phyloP scores from a whole-genome alignment of 1,140 invertebrate genomes.

The Vanessa tameamea region DNA sequence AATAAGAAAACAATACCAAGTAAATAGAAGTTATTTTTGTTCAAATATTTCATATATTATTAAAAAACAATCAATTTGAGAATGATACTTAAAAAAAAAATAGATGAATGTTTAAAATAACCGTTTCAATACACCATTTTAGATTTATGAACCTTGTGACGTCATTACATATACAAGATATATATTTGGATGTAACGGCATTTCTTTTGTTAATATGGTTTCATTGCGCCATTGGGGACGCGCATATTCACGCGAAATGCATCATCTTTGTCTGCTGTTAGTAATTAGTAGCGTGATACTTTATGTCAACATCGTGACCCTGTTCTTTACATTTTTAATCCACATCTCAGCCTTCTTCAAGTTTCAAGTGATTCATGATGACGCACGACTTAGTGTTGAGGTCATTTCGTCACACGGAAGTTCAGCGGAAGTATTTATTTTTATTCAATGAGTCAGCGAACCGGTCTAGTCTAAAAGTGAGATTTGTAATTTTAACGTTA shows the following conservation, averaged over 20 bases:
- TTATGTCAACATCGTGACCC: conserved; percentile 1
- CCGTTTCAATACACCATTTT: no score
- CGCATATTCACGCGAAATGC: neutral
- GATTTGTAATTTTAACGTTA: conserved; percentile 10
- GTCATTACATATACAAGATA: no score
- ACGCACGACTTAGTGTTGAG: conserved; percentile 36
- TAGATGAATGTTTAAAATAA: no score
- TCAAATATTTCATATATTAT: no score
- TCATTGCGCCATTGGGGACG: no score
- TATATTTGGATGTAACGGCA: no score
- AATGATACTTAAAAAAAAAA: no score
- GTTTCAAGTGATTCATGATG: conserved; percentile 23
- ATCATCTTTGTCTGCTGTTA: neutral
- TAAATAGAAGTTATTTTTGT: no score
- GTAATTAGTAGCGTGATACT: neutral
- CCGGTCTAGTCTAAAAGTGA: conserved; percentile 22
- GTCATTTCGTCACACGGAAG: conserved; percentile 42
- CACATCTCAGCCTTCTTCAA: neutral
- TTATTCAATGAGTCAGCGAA: conserved; percentile 43
- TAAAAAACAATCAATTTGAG: no score
- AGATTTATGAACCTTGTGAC: no score
- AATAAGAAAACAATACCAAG: no score
- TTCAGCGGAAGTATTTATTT: conserved; percentile 43
- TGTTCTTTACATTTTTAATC: conserved; percentile 3
- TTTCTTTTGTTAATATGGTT: no score